Percentiles rank a stretch among this genome's conserved stretches.
These are phyloP conservation scores for Pyralis farinalis DNA, from an alignment of 2,888 invertebrate genomes.

Conservation along the genomic window DNA sequence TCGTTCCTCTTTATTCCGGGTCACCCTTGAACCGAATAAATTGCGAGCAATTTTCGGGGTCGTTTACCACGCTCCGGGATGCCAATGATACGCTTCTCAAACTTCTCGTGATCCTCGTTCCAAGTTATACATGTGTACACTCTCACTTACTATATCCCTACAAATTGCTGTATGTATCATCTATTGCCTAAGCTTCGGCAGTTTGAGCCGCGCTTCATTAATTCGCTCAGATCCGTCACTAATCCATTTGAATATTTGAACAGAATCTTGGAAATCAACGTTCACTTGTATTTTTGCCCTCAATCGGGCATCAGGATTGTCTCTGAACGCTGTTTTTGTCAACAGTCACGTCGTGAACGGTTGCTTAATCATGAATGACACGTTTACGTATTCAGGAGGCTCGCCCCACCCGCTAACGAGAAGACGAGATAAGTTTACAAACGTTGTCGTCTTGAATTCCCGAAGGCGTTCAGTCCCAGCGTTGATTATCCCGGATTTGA, in stretches of 20 bases:
- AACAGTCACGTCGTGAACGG: conserved; percentile 61
- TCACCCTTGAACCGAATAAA: conserved; percentile 74
- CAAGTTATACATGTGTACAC: conserved; percentile 31
- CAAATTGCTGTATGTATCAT: conserved; percentile 44
- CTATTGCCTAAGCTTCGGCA: conserved; percentile 24
- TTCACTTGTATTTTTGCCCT: conserved; percentile 29
- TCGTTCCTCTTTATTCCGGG: conserved; percentile 64
- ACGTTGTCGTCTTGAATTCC: conserved; percentile 70
- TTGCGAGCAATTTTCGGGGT: conserved; percentile 71
- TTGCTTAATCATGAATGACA: conserved; percentile 74
- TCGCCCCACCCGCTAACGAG: conserved; percentile 69
- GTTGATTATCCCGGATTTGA: conserved; percentile 72
- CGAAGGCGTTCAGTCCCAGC: conserved; percentile 59
- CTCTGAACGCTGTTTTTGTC: conserved; percentile 54
- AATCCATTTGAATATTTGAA: conserved; percentile 19
- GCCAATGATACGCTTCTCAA: conserved; percentile 60
- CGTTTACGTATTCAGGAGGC: conserved; percentile 73
- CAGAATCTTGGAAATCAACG: conserved; percentile 10
- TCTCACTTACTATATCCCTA: conserved; percentile 32
- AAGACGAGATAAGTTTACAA: conserved; percentile 75
- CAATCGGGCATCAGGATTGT: conserved; percentile 38
- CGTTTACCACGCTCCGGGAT: conserved; percentile 67
- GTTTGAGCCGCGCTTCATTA: conserved; percentile 15
- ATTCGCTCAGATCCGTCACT: conserved; percentile 13
- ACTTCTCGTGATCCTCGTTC: conserved; percentile 43